Evolutionary conservation across 2,797 vertebrate genomes (phyloP).

Genomic region (Nyctibius grandis): DNA sequence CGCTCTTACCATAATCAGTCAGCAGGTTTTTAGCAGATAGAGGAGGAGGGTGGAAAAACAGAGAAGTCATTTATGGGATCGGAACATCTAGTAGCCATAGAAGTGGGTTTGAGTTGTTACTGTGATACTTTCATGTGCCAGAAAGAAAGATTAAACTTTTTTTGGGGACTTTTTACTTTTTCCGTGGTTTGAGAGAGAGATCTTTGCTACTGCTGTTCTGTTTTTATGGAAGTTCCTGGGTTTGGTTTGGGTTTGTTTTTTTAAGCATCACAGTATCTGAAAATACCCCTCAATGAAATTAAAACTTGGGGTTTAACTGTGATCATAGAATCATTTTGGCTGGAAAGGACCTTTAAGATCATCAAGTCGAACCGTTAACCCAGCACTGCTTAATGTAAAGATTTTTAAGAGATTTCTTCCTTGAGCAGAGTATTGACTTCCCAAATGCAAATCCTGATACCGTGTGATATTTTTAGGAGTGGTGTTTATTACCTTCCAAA

Average conservation of each 20-base stretch:
- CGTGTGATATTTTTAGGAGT: constrained; percentile 4
- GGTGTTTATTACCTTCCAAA: constrained; percentile 6
- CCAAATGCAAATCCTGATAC: constrained; percentile 1
- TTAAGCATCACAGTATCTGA: background rate
- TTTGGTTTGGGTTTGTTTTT: background rate
- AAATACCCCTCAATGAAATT: background rate
- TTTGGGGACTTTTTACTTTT: background rate
- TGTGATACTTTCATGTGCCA: accelerated
- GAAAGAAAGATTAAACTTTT: background rate
- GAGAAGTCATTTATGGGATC: background rate
- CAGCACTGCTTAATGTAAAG: background rate
- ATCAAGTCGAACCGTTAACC: too few species aligned
- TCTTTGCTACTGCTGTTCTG: background rate
- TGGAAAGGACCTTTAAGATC: too few species aligned
- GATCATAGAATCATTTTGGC: too few species aligned
- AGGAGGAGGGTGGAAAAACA: background rate
- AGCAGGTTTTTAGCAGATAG: background rate
- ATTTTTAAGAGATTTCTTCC: background rate
- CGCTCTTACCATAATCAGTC: accelerated
- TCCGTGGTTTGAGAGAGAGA: accelerated
- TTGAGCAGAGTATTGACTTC: background rate
- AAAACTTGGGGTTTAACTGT: background rate
- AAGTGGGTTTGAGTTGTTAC: background rate
- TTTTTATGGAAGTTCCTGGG: background rate
- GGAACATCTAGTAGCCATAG: accelerated